Base-by-base conservation (phyloP, 1,140 invertebrate genomes). In the Euura saliciscinereae region DNA sequence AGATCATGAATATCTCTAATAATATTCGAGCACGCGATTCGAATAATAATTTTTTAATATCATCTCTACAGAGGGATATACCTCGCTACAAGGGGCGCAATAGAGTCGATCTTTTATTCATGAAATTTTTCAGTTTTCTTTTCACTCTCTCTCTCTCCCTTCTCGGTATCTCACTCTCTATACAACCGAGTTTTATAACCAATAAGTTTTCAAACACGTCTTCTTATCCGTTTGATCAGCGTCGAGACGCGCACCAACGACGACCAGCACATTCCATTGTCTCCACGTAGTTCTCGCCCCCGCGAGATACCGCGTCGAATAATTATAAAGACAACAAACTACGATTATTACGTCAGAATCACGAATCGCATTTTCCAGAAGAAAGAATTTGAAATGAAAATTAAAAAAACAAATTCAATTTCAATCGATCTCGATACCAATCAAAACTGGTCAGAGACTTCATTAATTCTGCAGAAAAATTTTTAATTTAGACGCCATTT, bases 111-210 rank as follows among this genome's bases (percentile, higher is more conserved):
- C 51, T 59, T 59, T 59, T 59, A 59, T 59, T 59, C 51, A 59
- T 59, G 51, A 59, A 51, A 59, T 59, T 59, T 59, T 59, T 59
- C 51, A 59, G 51, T 59, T 59, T 59, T 59, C 51, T 59, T 59
- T 59, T 59, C 51, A 59, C 51, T 6, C 46, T 10, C 8, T 59
- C 8, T 10, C 51, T 2, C 51, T n/a, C 51, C 8, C 51, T 2
- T 8, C 51, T 10, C 4, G 4, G 51, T 59, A n/a, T 59, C 8
- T 8, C 51, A n/a, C 4, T 8, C 51, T 8, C 51, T 10, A 8
- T n/a, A 59, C 2, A 8, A 59, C n/a, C 51, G 51, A 59, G 8
- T 59, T 59, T 59, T 59, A 59, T 59, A 59, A 59, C 51, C 51
- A 59, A 59, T 59, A 59, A 59, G 51, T 59, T 59, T 59, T 59